phyloP scores from a whole-genome alignment of 2,888 invertebrate species.

The Drepanosiphum platanoidis region DNA sequence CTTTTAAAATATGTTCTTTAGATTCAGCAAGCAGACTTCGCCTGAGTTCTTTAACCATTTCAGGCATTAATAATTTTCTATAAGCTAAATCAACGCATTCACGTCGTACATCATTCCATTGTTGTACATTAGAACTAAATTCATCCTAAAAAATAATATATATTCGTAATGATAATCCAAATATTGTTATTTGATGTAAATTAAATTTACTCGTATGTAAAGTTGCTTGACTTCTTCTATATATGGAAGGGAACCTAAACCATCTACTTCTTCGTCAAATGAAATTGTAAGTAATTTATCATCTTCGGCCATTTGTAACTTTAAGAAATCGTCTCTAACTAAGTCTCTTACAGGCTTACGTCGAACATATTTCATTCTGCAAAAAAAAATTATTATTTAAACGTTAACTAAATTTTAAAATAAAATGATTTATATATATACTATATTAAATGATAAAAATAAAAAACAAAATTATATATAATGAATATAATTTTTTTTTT shows the following conservation, averaged over 20 bases:
- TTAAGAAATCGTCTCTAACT: conserved; percentile 88
- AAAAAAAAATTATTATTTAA: conserved; percentile 3
- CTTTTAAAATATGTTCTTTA: conserved; percentile 83
- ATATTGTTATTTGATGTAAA: conserved; percentile 62
- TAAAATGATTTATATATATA: too few relatives aligned
- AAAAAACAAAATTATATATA: too few relatives aligned
- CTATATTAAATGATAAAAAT: too few relatives aligned
- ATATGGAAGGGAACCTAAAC: conserved; percentile 79
- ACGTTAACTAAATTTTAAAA: too few relatives aligned
- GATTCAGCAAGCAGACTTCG: conserved; percentile 84
- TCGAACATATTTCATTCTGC: conserved; percentile 86
- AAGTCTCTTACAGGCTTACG: conserved; percentile 92
- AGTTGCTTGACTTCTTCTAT: conserved; percentile 89
- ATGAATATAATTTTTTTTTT: too few relatives aligned
- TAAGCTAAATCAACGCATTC: conserved; percentile 90
- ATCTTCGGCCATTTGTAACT: conserved; percentile 81
- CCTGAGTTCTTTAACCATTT: conserved; percentile 85
- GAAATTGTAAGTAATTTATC: conserved; percentile 81
- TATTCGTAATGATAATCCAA: not conserved
- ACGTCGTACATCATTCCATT: conserved; percentile 92
- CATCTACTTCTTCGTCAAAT: conserved; percentile 81
- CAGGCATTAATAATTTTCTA: conserved; percentile 87
- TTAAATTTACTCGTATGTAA: conserved; percentile 77
- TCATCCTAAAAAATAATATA: conserved; percentile 76
- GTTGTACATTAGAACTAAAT: conserved; percentile 91